Evolutionary conservation across 2,888 invertebrate genomes (phyloP).

Genomic region (Ecliptopera silaceata): DNA sequence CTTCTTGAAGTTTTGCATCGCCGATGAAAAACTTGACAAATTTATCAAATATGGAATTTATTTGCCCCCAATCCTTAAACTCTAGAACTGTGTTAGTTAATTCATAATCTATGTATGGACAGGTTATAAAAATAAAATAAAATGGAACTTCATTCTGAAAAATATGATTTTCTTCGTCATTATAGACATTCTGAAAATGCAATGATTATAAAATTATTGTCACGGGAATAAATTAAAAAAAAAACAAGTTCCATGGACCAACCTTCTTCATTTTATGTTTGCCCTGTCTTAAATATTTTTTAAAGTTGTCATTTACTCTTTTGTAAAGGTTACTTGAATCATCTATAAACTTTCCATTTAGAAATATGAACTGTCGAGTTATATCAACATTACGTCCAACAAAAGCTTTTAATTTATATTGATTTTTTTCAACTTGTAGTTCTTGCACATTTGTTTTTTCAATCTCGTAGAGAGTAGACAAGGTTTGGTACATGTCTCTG

Average conservation of each 20-base stretch:
- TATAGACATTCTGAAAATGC: conserved; percentile 42
- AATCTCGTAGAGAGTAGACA: conserved; percentile 62
- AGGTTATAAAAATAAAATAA: conserved; percentile 82
- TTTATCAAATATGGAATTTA: conserved; percentile 61
- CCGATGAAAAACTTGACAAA: conserved; percentile 59
- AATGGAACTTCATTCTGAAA: conserved; percentile 54
- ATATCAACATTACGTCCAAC: conserved; percentile 61
- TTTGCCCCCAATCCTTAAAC: conserved; percentile 79
- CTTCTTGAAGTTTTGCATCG: conserved; percentile 46
- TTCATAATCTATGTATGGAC: conserved; percentile 81
- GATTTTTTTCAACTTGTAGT: conserved; percentile 65
- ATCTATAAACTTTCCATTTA: conserved; percentile 84
- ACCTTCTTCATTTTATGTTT: conserved; percentile 30
- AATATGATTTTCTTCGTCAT: conserved; percentile 40
- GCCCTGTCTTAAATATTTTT: conserved; percentile 37
- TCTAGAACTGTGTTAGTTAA: conserved; percentile 75
- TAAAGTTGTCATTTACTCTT: conserved; percentile 51
- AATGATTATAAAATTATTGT: neutral
- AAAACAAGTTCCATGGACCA: conserved; percentile 50
- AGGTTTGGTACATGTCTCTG: conserved; percentile 77
- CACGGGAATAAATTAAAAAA: conserved; percentile 6
- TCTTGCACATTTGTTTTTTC: conserved; percentile 64
- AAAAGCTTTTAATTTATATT: conserved; percentile 81
- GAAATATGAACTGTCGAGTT: conserved; percentile 82
- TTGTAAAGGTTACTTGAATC: conserved; percentile 68